Base-by-base conservation (phyloP, 2,797 vertebrate genomes). In the Zonotrichia albicollis region DNA sequence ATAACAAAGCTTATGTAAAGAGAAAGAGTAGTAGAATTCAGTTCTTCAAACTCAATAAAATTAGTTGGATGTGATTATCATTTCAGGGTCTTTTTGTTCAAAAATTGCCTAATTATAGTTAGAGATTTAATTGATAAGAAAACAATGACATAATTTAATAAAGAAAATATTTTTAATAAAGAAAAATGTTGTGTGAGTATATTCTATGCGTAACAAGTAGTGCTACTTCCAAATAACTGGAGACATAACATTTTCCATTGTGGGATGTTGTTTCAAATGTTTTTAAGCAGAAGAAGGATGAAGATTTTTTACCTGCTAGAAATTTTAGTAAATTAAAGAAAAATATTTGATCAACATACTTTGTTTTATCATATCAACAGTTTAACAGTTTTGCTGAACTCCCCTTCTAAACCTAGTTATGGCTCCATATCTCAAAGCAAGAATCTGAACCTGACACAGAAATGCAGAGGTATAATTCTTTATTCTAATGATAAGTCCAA, bases 381-480 rank as follows among this genome's bases (percentile, higher is more conserved):
- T 62, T 88, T 51, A 61, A 51, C 3, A 34, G 7, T 62, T 88
- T 51, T 74, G 30, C 5, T 65, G 57, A 77, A 46, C 10, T 57
- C 74, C 8, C 5, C 5, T 60, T 86, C 13, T 72, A 65, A 60
- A 65, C 30, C 1, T 15, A 26, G 5, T 65, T 14, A 32, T 20
- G 25, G 8, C 9, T 40, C 29, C 54, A 4, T 55, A 58, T 17
- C 5, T 78, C 36, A 60, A 16, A 54, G 4, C 12, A 58, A 45
- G 9, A 54, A 54, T 54, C 29, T 66, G 46, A 84, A 36, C 22
- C 10, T 32, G 16, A 53, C 8, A 46, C 8, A 58, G 53, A 72
- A 74, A 5, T 5, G 1, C 0, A 1, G 17, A 50, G 1, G 1
- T 43, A 3, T 3, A 58, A 34, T 53, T 74, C 9, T 48, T 81